These are phyloP conservation scores for Accipiter cooperii DNA, from an alignment of 2,113 vertebrate species.

Conservation along the genomic window DNA sequence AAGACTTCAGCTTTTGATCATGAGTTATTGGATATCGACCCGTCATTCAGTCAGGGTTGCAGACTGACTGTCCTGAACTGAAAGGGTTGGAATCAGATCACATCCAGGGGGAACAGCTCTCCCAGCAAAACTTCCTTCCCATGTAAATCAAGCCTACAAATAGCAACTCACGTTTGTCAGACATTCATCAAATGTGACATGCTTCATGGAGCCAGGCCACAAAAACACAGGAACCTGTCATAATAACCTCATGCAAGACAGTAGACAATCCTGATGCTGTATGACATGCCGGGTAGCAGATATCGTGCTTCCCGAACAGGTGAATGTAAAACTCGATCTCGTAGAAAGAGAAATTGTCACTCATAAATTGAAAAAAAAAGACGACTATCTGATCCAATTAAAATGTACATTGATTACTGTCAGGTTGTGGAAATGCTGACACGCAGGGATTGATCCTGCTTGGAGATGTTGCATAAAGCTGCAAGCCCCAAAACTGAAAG, in stretches of 20 bases:
- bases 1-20: constrained; percentile 71
- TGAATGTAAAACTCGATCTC: not conserved
- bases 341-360: not conserved
- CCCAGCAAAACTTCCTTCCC: constrained; percentile 35
- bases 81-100: constrained; percentile 48
- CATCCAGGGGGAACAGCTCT: constrained; percentile 18
- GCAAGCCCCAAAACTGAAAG: not conserved
- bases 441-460: not conserved
- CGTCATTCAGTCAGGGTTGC: constrained; percentile 62
- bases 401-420: not conserved
- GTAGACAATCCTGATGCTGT: not conserved
- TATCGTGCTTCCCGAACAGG: not conserved
- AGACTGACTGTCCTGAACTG: constrained; percentile 53
- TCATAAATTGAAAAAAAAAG: not conserved
- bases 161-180: constrained; percentile 64
- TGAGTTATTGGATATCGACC: constrained; percentile 71
- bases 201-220: constrained; percentile 43
- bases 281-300: not conserved
- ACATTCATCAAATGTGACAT: constrained; percentile 62
- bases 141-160: constrained; percentile 62
- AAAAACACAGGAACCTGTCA: constrained; percentile 25
- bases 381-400: not conserved
- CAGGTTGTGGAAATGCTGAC: not conserved
- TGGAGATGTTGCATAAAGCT: not conserved
- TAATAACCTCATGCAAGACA: constrained; percentile 10